phyloP scores from a whole-genome alignment of 2,113 vertebrate genomes.

The Setophaga petechia region DNA sequence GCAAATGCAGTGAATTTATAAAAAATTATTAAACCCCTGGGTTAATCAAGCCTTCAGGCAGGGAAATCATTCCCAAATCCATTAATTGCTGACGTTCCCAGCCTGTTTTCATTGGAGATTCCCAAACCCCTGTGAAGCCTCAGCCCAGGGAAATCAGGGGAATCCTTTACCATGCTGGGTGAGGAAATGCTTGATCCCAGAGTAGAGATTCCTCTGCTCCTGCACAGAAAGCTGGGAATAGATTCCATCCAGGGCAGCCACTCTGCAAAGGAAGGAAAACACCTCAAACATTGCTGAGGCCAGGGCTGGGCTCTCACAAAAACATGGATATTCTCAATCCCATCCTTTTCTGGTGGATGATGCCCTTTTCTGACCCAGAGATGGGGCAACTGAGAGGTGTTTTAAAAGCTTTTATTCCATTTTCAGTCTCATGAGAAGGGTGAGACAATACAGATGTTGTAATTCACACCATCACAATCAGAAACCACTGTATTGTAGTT shows the following conservation, averaged over 20 bases:
- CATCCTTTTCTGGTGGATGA: not conserved
- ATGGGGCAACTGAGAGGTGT: not conserved
- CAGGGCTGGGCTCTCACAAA: not conserved
- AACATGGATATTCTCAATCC: not conserved
- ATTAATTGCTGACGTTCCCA: not conserved
- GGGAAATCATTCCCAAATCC: not conserved
- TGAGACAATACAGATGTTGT: not conserved
- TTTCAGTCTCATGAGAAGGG: not conserved
- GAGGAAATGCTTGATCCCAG: slow-evolving; percentile 38
- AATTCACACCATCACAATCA: not conserved
- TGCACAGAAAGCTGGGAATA: slow-evolving; percentile 10
- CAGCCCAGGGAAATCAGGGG: not conserved
- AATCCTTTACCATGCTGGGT: slow-evolving; percentile 15
- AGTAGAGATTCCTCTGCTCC: slow-evolving; percentile 21
- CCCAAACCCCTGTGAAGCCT: not conserved
- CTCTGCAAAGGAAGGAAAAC: not conserved
- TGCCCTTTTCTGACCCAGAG: not conserved
- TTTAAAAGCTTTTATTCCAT: not conserved
- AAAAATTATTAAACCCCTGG: not conserved
- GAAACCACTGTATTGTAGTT: not conserved
- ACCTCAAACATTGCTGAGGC: not conserved
- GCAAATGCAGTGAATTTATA: not conserved
- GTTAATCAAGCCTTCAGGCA: not conserved
- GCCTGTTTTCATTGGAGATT: not conserved
- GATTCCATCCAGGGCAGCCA: slow-evolving; percentile 22